phyloP scores from a whole-genome alignment of 2,888 invertebrate genomes.

The Salticus scenicus region DNA sequence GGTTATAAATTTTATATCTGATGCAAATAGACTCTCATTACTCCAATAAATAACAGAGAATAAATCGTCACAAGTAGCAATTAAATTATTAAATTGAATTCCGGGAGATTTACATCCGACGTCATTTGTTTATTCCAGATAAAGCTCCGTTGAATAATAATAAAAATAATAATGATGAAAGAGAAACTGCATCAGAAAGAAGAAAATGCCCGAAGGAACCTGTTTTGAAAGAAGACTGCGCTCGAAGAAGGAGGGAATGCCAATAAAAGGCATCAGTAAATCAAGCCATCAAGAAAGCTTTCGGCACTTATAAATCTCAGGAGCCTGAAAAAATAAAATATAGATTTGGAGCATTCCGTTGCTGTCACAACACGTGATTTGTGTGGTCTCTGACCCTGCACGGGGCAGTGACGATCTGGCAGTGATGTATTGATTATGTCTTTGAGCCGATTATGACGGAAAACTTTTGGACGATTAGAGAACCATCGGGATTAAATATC shows the following conservation, averaged over 20 bases:
- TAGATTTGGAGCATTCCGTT: conserved; percentile 53
- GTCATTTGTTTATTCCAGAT: conserved; percentile 57
- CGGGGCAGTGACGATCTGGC: conserved; percentile 35
- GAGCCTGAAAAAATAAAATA: conserved; percentile 29
- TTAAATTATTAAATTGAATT: conserved; percentile 69
- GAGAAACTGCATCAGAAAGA: conserved; percentile 2
- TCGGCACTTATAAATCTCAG: conserved; percentile 67
- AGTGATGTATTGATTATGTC: conserved; percentile 59
- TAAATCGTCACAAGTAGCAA: conserved; percentile 64
- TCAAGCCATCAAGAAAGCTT: conserved; percentile 68
- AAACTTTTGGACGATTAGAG: conserved; percentile 20
- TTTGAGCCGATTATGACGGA: conserved; percentile 37
- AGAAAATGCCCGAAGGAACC: conserved; percentile 38
- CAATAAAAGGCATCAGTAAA: conserved; percentile 60
- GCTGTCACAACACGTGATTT: conserved; percentile 64
- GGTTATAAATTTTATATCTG: conserved; percentile 51
- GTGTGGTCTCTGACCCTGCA: conserved; percentile 64
- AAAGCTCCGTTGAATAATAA: background rate
- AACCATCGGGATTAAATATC: background rate
- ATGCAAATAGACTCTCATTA: conserved; percentile 64
- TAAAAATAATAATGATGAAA: conserved; percentile 17
- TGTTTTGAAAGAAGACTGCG: conserved; percentile 10
- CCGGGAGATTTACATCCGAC: conserved; percentile 55
- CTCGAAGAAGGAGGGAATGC: conserved; percentile 16
- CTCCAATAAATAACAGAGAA: conserved; percentile 61